Percentiles rank a stretch among this genome's conserved stretches.
phyloP scores from a whole-genome alignment of 2,797 vertebrate species.

The Spinibarbus caldwelli region DNA sequence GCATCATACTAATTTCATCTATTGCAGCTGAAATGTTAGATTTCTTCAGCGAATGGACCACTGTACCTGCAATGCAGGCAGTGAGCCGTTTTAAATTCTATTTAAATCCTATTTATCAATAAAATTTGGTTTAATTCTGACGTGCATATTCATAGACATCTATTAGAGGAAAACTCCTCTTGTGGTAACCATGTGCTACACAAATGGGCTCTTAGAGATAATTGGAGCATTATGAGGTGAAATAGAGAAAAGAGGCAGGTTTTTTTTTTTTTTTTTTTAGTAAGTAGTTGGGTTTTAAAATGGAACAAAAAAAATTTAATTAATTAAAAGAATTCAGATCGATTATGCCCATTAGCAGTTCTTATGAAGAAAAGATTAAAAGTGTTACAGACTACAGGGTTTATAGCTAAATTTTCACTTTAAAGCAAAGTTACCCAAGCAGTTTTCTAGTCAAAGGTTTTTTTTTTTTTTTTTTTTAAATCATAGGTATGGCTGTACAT shows the following conservation, averaged over 20 bases:
- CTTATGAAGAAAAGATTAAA: background rate
- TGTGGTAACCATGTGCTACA: background rate
- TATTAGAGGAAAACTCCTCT: slow-evolving; percentile 7
- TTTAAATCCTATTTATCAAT: slow-evolving; percentile 3
- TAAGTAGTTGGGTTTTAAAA: background rate
- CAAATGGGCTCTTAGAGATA: slow-evolving; percentile 31
- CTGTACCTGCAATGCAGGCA: background rate
- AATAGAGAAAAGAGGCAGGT: background rate
- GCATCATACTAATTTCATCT: background rate
- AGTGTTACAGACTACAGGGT: background rate
- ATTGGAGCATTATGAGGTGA: slow-evolving; percentile 15
- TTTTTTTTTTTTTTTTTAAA: background rate
- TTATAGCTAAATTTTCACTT: background rate
- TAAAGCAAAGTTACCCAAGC: background rate
- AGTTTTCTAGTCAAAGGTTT: background rate
- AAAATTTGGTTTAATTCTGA: slow-evolving; percentile 15
- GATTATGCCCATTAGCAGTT: slow-evolving; percentile 12
- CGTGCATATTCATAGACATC: slow-evolving; percentile 15
- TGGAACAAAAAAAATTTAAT: background rate
- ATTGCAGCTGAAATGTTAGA: background rate
- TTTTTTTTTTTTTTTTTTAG: background rate
- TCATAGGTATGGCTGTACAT: background rate
- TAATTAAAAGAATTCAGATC: background rate
- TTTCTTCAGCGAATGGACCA: background rate
- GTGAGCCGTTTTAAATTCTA: background rate